These are phyloP conservation scores for Apoderus coryli DNA, from an alignment of 2,888 invertebrate species.

Conservation along the genomic window DNA sequence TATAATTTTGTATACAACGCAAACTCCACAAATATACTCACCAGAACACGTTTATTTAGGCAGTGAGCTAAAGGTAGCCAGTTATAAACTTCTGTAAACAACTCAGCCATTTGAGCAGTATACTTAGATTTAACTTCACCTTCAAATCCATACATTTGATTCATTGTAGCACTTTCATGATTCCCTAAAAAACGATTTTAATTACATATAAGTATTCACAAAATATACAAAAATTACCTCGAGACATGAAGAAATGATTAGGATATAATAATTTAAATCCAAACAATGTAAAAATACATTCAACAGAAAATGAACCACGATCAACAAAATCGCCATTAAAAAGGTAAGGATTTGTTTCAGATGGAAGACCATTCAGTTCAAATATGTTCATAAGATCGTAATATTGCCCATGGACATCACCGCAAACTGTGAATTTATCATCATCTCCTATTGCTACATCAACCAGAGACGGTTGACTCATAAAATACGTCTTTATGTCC, in stretches of 20 bases:
- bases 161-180: slow-evolving; percentile 96
- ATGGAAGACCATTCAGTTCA: slow-evolving; percentile 90
- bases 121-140: slow-evolving; percentile 97
- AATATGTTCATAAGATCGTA: slow-evolving; percentile 98
- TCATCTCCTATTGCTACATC: slow-evolving; percentile 78
- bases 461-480: slow-evolving; percentile 73
- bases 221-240: slow-evolving; percentile 52
- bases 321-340: slow-evolving; percentile 99
- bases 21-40: slow-evolving; percentile 30
- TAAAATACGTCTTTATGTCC: slow-evolving; percentile 74
- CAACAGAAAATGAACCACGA: slow-evolving; percentile 97
- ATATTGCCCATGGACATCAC: slow-evolving; percentile 98
- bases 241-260: slow-evolving; percentile 91
- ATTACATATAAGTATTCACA: background rate
- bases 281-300: slow-evolving; percentile 95
- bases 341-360: slow-evolving; percentile 89
- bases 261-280: slow-evolving; percentile 94
- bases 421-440: slow-evolving; percentile 93
- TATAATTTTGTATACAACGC: no score
- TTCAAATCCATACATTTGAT: slow-evolving; percentile 98
- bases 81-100: slow-evolving; percentile 98
- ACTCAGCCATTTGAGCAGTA: slow-evolving; percentile 84
- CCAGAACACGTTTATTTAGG: slow-evolving; percentile 70
- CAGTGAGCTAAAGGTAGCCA: slow-evolving; percentile 93
- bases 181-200: slow-evolving; percentile 52